phyloP scores from a whole-genome alignment of 1,140 invertebrate genomes.

The Brachystomella parvula region DNA sequence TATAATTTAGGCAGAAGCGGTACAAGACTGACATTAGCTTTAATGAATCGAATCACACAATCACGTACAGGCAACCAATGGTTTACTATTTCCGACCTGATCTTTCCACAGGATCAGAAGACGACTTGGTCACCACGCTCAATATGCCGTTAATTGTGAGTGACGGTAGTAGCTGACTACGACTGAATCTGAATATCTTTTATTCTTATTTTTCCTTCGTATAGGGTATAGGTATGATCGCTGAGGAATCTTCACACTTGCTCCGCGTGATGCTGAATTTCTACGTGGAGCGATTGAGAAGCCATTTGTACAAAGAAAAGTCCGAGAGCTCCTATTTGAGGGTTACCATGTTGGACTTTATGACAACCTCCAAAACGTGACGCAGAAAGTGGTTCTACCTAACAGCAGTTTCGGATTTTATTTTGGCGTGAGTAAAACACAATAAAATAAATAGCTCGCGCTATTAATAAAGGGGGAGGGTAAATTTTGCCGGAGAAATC shows the following conservation, averaged over 20 bases:
- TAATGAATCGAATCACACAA: not conserved
- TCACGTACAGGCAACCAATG: not conserved
- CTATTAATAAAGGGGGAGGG: no score
- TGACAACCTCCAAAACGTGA: conserved; percentile 18
- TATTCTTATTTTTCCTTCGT: no score
- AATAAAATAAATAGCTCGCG: no score
- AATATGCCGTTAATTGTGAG: not conserved
- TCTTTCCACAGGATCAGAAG: not conserved
- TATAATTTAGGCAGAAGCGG: conserved; percentile 25
- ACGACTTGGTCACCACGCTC: not conserved
- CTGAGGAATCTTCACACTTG: not conserved
- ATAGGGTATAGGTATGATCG: not conserved
- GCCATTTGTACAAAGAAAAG: conserved; percentile 18
- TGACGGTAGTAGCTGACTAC: not conserved
- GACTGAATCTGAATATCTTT: not conserved
- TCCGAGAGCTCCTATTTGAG: conserved; percentile 20
- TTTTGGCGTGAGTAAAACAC: conserved; percentile 18
- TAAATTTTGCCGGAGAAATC: no score
- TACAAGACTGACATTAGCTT: conserved; percentile 18
- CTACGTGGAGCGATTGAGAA: conserved; percentile 21
- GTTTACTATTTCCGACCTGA: not conserved
- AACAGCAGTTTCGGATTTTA: conserved; percentile 29
- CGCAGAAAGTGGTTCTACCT: conserved; percentile 14
- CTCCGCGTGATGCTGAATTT: not conserved
- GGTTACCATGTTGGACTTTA: conserved; percentile 21